Base-by-base conservation (phyloP, 2,797 vertebrate genomes). In the Pangasius macronema region DNA sequence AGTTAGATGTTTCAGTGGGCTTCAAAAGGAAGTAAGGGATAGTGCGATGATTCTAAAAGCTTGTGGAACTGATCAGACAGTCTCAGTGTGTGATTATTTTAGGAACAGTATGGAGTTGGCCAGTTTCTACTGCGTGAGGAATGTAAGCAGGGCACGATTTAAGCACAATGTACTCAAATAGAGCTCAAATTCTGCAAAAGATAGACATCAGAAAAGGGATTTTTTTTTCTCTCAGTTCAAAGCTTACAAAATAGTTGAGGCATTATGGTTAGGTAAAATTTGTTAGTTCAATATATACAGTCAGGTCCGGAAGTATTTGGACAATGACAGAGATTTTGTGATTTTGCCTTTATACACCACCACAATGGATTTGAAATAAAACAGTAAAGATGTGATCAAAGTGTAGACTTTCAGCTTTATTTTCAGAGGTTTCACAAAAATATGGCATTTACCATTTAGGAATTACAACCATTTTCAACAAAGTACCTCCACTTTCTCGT, bases 31-130 rank as follows among this genome's bases (percentile, higher is more conserved):
- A 0, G 4, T 55, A 22, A 36, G 57, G 84, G 81, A 87, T 76
- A 55, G 82, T 89, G 75, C 83, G 79, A 65, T 89, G 86, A 90
- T 91, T 88, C 76, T 70, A 61, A 85, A 85, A 83, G 79, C 83
- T 83, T 80, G 20, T 88, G 86, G 80, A 65, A 88, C 87, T 85
- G 75, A 77, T 59, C 72, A 70, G 81, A 81, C 70, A 27, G 2
- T 73, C 3, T 73, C 70, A 49, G 11, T 75, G 55, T 67, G 65
- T 73, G 81, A 67, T 82, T 49, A 63, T 84, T 49, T 55, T 75
- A 61, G 75, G 36, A 83, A 79, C 18, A 36, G 30, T 30, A 57
- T 57, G 30, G 20, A 79, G 18, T 57, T 36, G 53, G 76, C 14
- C 51, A 57, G 76, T 36, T 53, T 55, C 3, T 55, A 22, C 3